These are phyloP conservation scores for Hippocampus guttulatus DNA, from an alignment of 2,113 vertebrate species.

Conservation along the genomic window DNA sequence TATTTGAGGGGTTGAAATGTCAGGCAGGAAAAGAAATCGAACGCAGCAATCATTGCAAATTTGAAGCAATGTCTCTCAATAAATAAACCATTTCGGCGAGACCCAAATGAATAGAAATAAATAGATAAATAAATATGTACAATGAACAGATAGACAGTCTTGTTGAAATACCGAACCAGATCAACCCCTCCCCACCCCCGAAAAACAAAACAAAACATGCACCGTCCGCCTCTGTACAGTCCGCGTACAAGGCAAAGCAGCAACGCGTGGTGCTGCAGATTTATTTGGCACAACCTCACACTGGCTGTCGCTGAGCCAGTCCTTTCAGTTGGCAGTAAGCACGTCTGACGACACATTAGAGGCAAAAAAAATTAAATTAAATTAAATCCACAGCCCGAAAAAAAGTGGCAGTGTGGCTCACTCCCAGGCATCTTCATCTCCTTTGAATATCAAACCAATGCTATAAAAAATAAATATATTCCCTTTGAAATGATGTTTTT, in stretches of 20 bases:
- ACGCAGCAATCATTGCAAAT: slow-evolving; percentile 25
- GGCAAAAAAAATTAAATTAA: background rate
- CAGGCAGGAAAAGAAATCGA: background rate
- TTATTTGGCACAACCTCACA: slow-evolving; percentile 49
- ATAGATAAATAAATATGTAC: slow-evolving; percentile 62
- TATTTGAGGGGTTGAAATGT: slow-evolving; percentile 21
- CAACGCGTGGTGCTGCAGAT: slow-evolving; percentile 15
- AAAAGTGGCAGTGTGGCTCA: slow-evolving; percentile 5
- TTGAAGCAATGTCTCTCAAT: slow-evolving; percentile 39
- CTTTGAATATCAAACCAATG: background rate
- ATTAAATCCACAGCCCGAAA: background rate
- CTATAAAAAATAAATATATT: background rate
- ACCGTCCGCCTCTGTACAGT: slow-evolving; percentile 17
- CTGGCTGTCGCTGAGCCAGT: slow-evolving; percentile 15
- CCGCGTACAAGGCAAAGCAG: slow-evolving; percentile 13
- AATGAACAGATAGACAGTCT: slow-evolving; percentile 38
- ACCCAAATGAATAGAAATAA: slow-evolving; percentile 49
- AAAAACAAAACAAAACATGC: slow-evolving; percentile 34
- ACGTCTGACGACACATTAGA: slow-evolving; percentile 21
- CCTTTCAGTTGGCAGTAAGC: slow-evolving; percentile 16
- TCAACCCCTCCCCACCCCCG: background rate
- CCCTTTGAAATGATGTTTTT: background rate
- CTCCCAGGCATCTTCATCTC: background rate
- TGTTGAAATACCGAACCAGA: slow-evolving; percentile 28
- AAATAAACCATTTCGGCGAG: slow-evolving; percentile 48